Base-by-base conservation (phyloP, 2,888 invertebrate genomes). In the Apamea sordens region DNA sequence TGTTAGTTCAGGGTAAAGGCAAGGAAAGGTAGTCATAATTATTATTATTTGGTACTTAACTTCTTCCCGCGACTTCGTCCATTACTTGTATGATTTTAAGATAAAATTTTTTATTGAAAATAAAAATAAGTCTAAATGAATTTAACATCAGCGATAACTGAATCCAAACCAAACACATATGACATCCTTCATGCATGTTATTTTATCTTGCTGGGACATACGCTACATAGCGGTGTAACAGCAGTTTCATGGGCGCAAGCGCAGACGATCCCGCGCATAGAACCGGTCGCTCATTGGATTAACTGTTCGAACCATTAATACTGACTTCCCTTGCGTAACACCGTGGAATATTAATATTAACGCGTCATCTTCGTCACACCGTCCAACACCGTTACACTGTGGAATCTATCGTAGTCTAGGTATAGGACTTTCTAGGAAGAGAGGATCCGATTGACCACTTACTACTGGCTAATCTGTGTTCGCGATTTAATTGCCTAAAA, bases 271-370 rank as follows among this genome's bases (percentile, higher is more conserved):
- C 75, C 77, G 85, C 84, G 86, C 73, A 79, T 59, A 79, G 79
- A 90, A 92, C 92, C 92, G 91, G 92, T 91, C 86, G 70, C 82
- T 78, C 76, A 75, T 67, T 80, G 65, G 70, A 77, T 79, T 89
- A 89, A 89, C 92, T 87, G 90, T 90, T 84, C 80, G 70, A 71
- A 73, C 79, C 76, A 83, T 84, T 84, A 83, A 76, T 74, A 78
- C 64, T 21, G 84, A 83, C 90, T 89, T 91, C 90, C 88, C 89
- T 92, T 91, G 90, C 92, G 91, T 85, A 92, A 92, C 83, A 85
- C 83, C 82, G 79, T 89, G 80, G 82, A 84, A 85, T 86, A 85
- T 85, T 85, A 83, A 81, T 83, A 80, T 76, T 78, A 80, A 84
- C 73, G 69, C 83, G 69, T 79, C 79, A 79, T 85, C 79, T 63